A percentile compares a stretch with the other conserved stretches of the same genome.
These are phyloP conservation scores for Sitta europaea DNA, from an alignment of 2,113 vertebrate genomes.

Conservation along the genomic window DNA sequence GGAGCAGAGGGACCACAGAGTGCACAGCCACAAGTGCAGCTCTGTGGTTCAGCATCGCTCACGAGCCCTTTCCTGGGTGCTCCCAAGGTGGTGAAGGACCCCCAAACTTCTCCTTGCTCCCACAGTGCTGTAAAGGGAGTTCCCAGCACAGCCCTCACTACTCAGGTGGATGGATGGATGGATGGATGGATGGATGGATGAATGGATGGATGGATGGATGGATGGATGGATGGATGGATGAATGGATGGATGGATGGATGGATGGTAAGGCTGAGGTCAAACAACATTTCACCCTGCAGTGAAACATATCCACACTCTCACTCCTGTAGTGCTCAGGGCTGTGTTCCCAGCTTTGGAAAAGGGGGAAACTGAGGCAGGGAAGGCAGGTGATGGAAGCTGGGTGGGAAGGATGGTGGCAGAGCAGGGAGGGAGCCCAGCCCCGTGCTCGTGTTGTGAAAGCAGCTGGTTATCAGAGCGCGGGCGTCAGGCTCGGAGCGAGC, in stretches of 20 bases:
- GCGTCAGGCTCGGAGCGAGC: not conserved
- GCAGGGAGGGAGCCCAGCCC: not conserved
- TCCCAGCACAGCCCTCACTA: not conserved
- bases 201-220: not conserved
- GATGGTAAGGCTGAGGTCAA: not conserved
- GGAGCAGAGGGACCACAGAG: accelerated
- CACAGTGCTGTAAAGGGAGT: not conserved
- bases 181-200: not conserved
- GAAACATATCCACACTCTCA: accelerated
- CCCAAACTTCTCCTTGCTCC: accelerated
- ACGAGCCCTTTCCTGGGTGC: not conserved
- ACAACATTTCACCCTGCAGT: not conserved
- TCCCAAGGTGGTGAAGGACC: not conserved
- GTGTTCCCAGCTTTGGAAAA: not conserved
- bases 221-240: not conserved
- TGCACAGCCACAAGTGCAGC: accelerated
- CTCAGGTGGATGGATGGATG: not conserved
- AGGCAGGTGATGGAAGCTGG: not conserved
- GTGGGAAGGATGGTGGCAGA: not conserved
- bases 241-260: not conserved
- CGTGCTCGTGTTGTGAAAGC: not conserved
- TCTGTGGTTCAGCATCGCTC: accelerated
- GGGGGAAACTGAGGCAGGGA: not conserved
- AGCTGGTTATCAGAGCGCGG: conserved; percentile 15
- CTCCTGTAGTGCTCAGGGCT: not conserved